A percentile compares a stretch with the other conserved stretches of the same genome.
phyloP scores from a whole-genome alignment of 2,113 vertebrate species.

The Myiagra hebetior region DNA sequence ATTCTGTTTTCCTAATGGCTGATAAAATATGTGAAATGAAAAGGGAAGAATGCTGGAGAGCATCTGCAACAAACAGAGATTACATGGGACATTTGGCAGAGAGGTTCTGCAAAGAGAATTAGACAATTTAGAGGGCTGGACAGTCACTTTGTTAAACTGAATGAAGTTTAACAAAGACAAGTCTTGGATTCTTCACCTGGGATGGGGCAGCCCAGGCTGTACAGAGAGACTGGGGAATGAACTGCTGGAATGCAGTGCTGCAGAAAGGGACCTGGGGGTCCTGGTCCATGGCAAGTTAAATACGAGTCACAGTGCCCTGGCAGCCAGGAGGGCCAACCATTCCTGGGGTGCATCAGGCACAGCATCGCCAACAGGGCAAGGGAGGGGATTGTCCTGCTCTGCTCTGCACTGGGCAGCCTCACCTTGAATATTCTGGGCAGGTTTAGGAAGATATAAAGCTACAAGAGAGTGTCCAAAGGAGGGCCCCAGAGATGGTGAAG shows the following conservation, averaged over 20 bases:
- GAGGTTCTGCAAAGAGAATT: background rate
- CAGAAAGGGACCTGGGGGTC: too few species aligned
- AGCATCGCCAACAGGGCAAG: rapidly evolving
- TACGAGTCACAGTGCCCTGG: background rate
- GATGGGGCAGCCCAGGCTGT: background rate
- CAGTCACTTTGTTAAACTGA: background rate
- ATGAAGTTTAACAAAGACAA: background rate
- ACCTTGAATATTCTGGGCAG: background rate
- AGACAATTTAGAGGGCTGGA: background rate
- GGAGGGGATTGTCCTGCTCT: rapidly evolving
- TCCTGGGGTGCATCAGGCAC: background rate
- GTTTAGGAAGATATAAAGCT: background rate
- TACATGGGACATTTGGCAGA: background rate
- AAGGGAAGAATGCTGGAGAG: background rate
- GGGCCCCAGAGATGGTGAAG: background rate
- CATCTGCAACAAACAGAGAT: background rate
- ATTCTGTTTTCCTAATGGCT: background rate
- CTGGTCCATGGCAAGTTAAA: rapidly evolving
- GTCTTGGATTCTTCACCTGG: background rate
- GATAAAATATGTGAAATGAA: background rate
- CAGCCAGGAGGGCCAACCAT: rapidly evolving
- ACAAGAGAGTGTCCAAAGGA: background rate
- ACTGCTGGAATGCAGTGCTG: rapidly evolving
- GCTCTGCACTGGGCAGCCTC: background rate
- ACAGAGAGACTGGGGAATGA: background rate